phyloP scores from a whole-genome alignment of 2,888 invertebrate species.

The Idaea aversata region DNA sequence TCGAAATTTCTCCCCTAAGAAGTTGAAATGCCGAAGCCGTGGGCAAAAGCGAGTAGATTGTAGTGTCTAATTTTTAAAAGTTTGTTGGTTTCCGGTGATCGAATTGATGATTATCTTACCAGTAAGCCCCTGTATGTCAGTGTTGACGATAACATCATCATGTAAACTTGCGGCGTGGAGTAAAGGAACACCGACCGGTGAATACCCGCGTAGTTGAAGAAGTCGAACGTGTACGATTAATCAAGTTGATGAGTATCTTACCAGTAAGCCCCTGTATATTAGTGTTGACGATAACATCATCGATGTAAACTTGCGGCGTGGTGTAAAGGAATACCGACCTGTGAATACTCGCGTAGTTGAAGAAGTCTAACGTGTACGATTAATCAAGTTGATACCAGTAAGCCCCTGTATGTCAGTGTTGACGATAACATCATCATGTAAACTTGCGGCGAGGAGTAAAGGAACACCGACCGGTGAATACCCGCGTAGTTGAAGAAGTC shows the following conservation, averaged over 20 bases:
- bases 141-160: conserved; percentile 92
- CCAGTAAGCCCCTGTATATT: conserved; percentile 83
- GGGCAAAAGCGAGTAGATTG: too few species aligned
- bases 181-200: conserved; percentile 95
- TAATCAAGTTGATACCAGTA: conserved; percentile 67
- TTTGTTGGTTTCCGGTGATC: background rate
- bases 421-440: conserved; percentile 93
- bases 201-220: conserved; percentile 99
- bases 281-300: conserved; percentile 91
- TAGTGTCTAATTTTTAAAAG: too few species aligned
- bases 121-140: conserved; percentile 82
- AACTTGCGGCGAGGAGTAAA: conserved; percentile 91
- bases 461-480: conserved; percentile 94
- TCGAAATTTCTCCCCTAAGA: too few species aligned
- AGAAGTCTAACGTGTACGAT: conserved; percentile 78
- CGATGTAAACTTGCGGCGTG: conserved; percentile 90
- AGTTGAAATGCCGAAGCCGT: too few species aligned
- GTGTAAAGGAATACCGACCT: conserved; percentile 94
- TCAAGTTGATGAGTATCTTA: conserved; percentile 32
- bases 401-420: conserved; percentile 84
- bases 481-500: conserved; percentile 99
- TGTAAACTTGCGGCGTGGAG: conserved; percentile 90
- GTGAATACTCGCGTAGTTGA: conserved; percentile 99
- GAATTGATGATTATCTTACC: conserved; percentile 58
- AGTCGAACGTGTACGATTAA: conserved; percentile 92